Evolutionary conservation across 2,113 vertebrate genomes (phyloP).

Genomic region (cattle (Bos taurus)): DNA sequence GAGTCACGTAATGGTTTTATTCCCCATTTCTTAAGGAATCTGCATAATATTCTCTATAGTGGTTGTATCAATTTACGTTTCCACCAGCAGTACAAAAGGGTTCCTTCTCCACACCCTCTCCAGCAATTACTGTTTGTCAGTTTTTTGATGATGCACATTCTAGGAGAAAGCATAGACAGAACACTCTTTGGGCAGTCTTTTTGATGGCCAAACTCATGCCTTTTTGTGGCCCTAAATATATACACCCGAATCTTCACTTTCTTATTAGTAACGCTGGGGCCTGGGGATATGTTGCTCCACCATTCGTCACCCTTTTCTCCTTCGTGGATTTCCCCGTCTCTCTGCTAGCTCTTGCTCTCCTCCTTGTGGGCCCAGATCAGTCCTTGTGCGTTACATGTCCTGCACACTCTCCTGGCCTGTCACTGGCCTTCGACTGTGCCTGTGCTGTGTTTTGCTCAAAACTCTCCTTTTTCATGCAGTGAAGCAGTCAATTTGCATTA

Average conservation of each 20-base stretch:
- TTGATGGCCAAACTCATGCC: background rate
- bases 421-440: no score
- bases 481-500: background rate
- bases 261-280: background rate
- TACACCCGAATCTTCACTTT: background rate
- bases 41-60: background rate
- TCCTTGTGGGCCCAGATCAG: background rate
- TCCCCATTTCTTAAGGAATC: background rate
- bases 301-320: background rate
- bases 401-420: background rate
- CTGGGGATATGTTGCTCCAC: accelerated
- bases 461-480: background rate
- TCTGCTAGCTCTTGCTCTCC: no score
- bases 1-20: background rate
- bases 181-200: background rate
- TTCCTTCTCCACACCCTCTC: background rate
- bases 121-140: background rate
- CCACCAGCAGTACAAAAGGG: background rate
- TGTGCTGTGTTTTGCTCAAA: background rate
- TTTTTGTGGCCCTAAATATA: background rate
- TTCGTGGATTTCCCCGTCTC: background rate
- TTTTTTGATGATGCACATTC: background rate
- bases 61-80: background rate
- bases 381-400: background rate
- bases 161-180: background rate